phyloP scores from a whole-genome alignment of 2,797 vertebrate species.

The Buceros bicornis region DNA sequence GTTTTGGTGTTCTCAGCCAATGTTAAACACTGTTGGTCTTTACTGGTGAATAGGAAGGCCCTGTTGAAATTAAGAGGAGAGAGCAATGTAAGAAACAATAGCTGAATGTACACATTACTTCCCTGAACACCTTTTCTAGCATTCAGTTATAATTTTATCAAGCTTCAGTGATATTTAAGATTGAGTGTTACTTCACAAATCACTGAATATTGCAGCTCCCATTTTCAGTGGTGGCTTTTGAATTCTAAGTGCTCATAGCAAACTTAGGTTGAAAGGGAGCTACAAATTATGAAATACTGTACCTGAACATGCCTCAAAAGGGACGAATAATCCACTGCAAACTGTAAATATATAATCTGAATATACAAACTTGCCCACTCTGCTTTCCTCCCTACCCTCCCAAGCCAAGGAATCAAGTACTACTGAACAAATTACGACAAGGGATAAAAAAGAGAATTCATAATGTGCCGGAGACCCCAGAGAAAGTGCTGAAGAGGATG shows the following conservation, averaged over 20 bases:
- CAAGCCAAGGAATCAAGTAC: not conserved
- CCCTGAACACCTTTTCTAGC: not conserved
- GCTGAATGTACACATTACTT: not conserved
- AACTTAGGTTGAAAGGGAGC: not conserved
- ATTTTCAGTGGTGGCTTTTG: not conserved
- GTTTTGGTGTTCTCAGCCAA: constrained; percentile 86
- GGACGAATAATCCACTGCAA: not conserved
- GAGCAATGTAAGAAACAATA: not conserved
- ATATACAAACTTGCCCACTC: not conserved
- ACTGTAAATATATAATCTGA: not conserved
- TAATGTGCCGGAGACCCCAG: not conserved
- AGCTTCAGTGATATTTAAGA: not conserved
- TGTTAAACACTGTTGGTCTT: constrained; percentile 89
- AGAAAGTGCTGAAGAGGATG: not conserved
- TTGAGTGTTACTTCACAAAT: not conserved
- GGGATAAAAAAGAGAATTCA: not conserved
- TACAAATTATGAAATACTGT: not conserved
- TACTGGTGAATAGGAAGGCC: constrained; percentile 88
- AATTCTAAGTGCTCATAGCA: not conserved
- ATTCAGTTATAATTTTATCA: not conserved
- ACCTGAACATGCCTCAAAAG: not conserved
- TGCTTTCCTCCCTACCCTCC: not conserved
- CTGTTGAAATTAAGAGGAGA: constrained; percentile 76
- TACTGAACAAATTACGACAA: not conserved
- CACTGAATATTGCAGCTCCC: not conserved